Conservation (phyloP, 2,113 vertebrate species). For the Circaetus gallicus region DNA sequence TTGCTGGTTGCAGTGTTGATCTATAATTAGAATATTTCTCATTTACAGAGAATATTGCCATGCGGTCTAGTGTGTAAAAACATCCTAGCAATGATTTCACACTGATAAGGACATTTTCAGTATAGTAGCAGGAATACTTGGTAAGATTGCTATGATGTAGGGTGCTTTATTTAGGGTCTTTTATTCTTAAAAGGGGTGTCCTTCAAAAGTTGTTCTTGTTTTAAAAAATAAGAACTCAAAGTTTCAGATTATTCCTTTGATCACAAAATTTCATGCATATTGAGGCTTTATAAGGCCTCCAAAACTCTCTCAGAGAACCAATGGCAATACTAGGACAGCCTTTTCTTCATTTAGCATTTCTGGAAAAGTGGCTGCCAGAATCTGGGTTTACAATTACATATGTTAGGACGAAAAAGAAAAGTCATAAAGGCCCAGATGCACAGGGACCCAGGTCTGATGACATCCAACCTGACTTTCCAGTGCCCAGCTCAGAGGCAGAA, state of each 20-base stretch:
- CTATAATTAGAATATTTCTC: background rate
- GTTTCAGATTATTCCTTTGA: background rate
- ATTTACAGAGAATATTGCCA: background rate
- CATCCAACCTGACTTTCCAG: background rate
- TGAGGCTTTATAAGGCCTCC: background rate
- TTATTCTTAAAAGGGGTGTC: background rate
- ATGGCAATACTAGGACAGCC: background rate
- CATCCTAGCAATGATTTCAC: background rate
- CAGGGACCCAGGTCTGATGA: background rate
- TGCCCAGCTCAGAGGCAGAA: background rate
- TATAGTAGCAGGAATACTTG: background rate
- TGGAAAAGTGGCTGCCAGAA: background rate
- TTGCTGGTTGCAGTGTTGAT: background rate
- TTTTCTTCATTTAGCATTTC: background rate
- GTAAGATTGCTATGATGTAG: background rate
- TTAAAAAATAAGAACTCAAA: background rate
- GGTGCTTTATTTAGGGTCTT: background rate
- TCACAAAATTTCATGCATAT: background rate
- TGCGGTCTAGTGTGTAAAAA: background rate
- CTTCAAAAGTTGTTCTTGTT: background rate
- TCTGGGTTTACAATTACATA: background rate
- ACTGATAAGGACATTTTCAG: background rate
- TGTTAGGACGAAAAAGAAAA: background rate
- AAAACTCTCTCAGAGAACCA: background rate
- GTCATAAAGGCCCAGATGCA: background rate